A percentile compares a stretch with the other conserved stretches of the same genome.
Conservation (phyloP, 2,797 vertebrate genomes). For the Bryconaethiops microstoma region DNA sequence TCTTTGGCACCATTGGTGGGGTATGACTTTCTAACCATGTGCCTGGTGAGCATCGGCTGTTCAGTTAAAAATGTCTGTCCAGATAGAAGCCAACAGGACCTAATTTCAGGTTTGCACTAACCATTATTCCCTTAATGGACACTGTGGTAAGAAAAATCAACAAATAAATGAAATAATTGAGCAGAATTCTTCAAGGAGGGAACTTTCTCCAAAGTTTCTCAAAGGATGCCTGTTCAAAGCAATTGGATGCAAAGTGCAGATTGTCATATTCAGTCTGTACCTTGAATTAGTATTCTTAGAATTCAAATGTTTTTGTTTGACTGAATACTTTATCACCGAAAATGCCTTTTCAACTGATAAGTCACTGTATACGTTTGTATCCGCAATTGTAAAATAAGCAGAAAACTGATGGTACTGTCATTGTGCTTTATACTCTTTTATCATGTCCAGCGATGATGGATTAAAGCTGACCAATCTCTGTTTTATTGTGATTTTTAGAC, state of each 20-base stretch:
- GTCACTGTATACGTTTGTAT: not conserved
- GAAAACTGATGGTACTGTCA: not conserved
- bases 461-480: too few species aligned
- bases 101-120: not conserved
- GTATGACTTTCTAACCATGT: conserved; percentile 64
- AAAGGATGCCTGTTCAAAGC: too few species aligned
- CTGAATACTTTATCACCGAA: not conserved
- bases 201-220: too few species aligned
- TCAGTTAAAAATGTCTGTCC: not conserved
- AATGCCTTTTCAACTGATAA: not conserved
- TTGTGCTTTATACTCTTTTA: not conserved
- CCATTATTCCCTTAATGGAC: not conserved
- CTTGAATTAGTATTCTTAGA: not conserved
- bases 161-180: not conserved
- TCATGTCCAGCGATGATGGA: not conserved
- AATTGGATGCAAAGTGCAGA: not conserved
- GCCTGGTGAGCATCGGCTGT: conserved; percentile 14
- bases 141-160: not conserved
- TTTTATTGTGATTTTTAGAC: not conserved
- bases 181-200: not conserved
- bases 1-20: conserved; percentile 75
- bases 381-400: too few species aligned
- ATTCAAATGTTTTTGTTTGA: not conserved
- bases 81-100: conserved; percentile 10
- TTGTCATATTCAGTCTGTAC: not conserved